Evolutionary conservation across 2,797 vertebrate species (phyloP).

Genomic region (Mus minutoides): DNA sequence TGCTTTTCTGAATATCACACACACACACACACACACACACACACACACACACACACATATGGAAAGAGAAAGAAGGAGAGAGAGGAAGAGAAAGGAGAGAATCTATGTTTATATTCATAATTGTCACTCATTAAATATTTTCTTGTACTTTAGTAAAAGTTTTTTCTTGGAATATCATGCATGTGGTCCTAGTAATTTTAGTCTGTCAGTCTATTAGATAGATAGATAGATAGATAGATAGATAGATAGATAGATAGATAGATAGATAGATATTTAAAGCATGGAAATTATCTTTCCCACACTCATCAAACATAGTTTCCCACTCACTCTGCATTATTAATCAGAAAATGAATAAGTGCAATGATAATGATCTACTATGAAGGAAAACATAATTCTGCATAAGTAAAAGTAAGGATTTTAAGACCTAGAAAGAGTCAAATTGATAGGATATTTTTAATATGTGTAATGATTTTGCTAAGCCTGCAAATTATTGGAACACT

Average conservation of each 20-base stretch:
- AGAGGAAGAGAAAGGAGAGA: no score
- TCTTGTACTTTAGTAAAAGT: constrained; percentile 20
- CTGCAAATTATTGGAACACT: background rate
- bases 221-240: no score
- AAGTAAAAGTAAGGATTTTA: background rate
- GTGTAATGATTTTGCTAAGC: no score
- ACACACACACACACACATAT: no score
- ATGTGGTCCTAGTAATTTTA: background rate
- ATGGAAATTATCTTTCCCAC: background rate
- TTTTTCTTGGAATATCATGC: background rate
- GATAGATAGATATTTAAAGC: background rate
- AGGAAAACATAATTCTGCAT: background rate
- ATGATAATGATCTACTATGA: background rate
- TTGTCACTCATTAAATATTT: constrained; percentile 1
- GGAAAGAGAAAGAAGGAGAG: background rate
- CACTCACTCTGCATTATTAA: background rate
- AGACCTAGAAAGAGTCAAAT: background rate
- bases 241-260: no score
- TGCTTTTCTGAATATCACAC: no score
- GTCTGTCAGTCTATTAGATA: background rate
- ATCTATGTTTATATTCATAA: background rate
- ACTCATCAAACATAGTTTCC: background rate
- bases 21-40: no score
- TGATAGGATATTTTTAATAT: no score
- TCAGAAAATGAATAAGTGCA: background rate